phyloP scores from a whole-genome alignment of 2,797 vertebrate species.

The Adelosebastes latens region DNA sequence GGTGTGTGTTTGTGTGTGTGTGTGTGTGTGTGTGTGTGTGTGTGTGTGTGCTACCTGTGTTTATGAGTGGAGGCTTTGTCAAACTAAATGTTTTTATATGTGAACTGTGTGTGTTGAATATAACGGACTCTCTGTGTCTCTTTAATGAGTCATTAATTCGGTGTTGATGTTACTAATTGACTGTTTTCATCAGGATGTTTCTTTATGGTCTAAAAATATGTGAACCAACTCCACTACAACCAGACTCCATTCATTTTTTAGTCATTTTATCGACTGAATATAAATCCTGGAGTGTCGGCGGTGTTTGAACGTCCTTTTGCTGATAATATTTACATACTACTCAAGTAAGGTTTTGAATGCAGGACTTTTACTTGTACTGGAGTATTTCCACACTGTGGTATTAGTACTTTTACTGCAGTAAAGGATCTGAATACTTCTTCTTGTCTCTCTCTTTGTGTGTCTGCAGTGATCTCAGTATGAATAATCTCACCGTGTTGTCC shows the following conservation, averaged over 20 bases:
- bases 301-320: too few relatives aligned
- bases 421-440: too few relatives aligned
- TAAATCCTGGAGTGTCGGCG: not conserved
- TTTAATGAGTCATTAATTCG: not conserved
- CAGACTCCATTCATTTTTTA: not conserved
- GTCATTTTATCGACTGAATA: not conserved
- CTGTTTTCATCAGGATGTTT: not conserved
- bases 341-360: not conserved
- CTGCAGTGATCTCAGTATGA: constrained; percentile 95
- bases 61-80: constrained; percentile 9
- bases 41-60: not conserved
- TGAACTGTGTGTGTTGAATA: not conserved
- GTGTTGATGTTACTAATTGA: not conserved
- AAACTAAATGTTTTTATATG: not conserved
- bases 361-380: not conserved
- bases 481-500: constrained; percentile 90
- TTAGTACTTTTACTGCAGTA: not conserved
- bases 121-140: not conserved
- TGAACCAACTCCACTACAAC: not conserved
- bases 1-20: too few relatives aligned
- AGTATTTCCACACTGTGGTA: not conserved
- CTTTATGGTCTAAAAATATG: not conserved
- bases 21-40: constrained; percentile 21
- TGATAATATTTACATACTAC: not conserved
- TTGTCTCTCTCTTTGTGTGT: constrained; percentile 64